These are phyloP conservation scores for Thalassarche chlororhynchos DNA, from an alignment of 2,113 vertebrate species.

Conservation along the genomic window DNA sequence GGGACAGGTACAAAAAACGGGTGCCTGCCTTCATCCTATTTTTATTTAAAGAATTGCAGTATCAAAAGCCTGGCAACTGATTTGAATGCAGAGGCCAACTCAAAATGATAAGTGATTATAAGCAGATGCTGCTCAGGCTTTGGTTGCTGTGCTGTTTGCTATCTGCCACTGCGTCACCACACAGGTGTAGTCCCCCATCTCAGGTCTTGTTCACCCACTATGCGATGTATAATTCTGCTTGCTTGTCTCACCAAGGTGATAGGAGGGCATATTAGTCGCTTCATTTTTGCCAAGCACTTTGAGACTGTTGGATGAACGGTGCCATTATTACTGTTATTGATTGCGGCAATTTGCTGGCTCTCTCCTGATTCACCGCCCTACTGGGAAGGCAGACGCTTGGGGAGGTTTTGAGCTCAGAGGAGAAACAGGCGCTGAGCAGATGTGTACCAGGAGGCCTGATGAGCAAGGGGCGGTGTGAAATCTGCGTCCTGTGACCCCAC, in stretches of 20 bases:
- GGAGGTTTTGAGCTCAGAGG: background rate
- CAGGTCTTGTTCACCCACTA: background rate
- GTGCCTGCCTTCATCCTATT: background rate
- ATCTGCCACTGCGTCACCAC: accelerated
- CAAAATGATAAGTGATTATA: background rate
- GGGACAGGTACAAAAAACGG: background rate
- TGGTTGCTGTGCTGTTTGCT: background rate
- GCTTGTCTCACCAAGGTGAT: accelerated
- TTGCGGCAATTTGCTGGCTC: accelerated
- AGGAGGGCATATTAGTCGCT: background rate
- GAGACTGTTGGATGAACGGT: background rate
- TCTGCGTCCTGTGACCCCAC: background rate
- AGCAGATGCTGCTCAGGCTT: background rate
- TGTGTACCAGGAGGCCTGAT: background rate
- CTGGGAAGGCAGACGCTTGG: background rate
- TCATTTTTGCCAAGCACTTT: background rate
- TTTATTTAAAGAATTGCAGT: background rate
- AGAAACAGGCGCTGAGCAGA: background rate
- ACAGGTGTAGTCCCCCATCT: accelerated
- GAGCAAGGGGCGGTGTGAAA: accelerated
- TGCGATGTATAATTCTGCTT: accelerated
- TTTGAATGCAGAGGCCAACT: background rate
- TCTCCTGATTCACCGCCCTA: background rate
- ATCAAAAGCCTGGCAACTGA: background rate
- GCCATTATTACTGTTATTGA: background rate